A percentile compares a stretch with the other conserved stretches of the same genome.
phyloP scores from a whole-genome alignment of 2,113 vertebrate genomes.

The Oncorhynchus tshawytscha region DNA sequence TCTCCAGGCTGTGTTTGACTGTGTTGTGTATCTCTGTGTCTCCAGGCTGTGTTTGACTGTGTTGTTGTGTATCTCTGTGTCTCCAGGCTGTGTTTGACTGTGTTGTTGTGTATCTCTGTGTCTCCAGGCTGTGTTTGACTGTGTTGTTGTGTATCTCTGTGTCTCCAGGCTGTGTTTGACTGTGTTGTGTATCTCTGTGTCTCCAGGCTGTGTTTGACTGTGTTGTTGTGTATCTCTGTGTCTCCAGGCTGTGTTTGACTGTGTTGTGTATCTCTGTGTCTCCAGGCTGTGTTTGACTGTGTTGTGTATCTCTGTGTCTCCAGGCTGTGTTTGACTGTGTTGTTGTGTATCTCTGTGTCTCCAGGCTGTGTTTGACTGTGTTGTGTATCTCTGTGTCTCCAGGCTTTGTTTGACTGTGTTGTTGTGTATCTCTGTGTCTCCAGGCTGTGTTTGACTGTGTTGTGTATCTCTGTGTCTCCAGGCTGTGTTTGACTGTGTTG shows the following conservation, averaged over 20 bases:
- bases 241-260: conserved; percentile 91
- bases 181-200: no score
- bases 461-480: neutral
- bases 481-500: neutral
- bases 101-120: neutral
- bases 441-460: conserved; percentile 91
- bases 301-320: no score
- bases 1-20: neutral
- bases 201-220: no score
- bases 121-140: neutral
- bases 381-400: no score
- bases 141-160: neutral
- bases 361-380: neutral
- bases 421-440: conserved; percentile 6
- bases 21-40: neutral
- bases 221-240: neutral
- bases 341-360: no score
- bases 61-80: no score
- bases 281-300: neutral
- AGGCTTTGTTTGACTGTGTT: no score
- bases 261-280: neutral
- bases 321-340: no score
- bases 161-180: neutral
- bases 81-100: neutral
- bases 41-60: neutral